Evolutionary conservation across 2,113 vertebrate genomes (phyloP), one percentile per base, ranked within the genome.

Genomic region (Amphilophus citrinellus): DNA sequence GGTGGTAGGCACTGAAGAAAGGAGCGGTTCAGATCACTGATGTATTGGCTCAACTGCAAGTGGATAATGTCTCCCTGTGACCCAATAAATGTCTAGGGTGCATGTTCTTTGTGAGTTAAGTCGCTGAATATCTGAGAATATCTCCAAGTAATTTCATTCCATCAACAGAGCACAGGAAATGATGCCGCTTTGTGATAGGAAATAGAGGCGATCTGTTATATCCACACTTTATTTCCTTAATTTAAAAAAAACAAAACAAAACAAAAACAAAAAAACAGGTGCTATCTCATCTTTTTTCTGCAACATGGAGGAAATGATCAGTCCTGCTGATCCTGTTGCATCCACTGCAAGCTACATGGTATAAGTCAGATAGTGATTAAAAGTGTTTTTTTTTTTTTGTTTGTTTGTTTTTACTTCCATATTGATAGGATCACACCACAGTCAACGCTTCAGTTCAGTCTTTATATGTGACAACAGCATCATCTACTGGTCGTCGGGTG

Each of bases 141-240:
- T 89, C 77, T 82, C 82, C 32, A 71, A 77, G 77, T 91, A 82
- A 93, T 93, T 76, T 89, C 77, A 79, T 87, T 87, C 79, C 37
- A 90, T 89, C 91, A 85, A 73, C 53, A 79, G 60, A 87, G 63
- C 80, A 73, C 61, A 78, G 80, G 80, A 90, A 91, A 92, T 84
- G 61, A 77, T 66, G 27, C 22, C 44, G 61, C 68, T 89, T 85
- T 83, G 82, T 83, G 82, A 80, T 57, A 77, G 8, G 50, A 73
- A 87, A 89, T 77, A 78, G 79, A 84, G 61, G 84, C 27, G 22
- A 88, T 91, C 77, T 80, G 78, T 93, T 85, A 87, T 77, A 75
- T 82, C 80, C 71, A 17, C 76, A 42, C 30, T 91, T 88, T 83
- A 85, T 84, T 88, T 88, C 87, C 60, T 87, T 84, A 86, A 44